phyloP scores from a whole-genome alignment of 2,797 vertebrate species.

The Hoplostethus mediterraneus region DNA sequence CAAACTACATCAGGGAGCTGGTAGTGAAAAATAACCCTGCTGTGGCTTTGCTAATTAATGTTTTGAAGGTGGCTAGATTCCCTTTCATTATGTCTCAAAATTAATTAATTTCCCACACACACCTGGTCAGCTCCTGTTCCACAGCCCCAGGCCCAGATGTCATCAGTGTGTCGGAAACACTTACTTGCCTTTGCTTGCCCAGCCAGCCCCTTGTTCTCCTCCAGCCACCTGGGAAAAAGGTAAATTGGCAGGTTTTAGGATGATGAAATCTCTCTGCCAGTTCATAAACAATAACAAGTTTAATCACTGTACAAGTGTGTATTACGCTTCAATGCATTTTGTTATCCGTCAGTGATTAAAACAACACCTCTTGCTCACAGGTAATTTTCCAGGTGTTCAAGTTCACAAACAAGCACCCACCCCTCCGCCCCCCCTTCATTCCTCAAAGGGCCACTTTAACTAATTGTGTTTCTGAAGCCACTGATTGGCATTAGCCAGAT shows the following conservation, averaged over 20 bases:
- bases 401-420: slow-evolving; percentile 60
- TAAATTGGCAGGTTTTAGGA: slow-evolving; percentile 65
- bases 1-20: slow-evolving; percentile 19
- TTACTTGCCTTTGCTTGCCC: slow-evolving; percentile 81
- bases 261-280: slow-evolving; percentile 34
- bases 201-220: slow-evolving; percentile 34
- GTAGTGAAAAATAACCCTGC: slow-evolving; percentile 6
- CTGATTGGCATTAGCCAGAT: no score
- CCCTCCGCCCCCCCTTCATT: background rate
- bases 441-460: no score
- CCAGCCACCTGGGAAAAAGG: slow-evolving; percentile 53
- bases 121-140: slow-evolving; percentile 64
- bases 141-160: slow-evolving; percentile 65
- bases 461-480: background rate
- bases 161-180: slow-evolving; percentile 70
- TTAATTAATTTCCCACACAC: slow-evolving; percentile 71
- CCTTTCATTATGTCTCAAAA: slow-evolving; percentile 49
- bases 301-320: slow-evolving; percentile 56
- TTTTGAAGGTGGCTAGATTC: slow-evolving; percentile 46
- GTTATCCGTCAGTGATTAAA: slow-evolving; percentile 59
- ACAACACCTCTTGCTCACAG: slow-evolving; percentile 41
- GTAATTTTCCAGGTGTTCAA: slow-evolving; percentile 32
- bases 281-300: slow-evolving; percentile 62
- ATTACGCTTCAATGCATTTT: slow-evolving; percentile 33
- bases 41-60: slow-evolving; percentile 49